Conservation (phyloP, 2,113 vertebrate species). For the Xenus cinereus region DNA sequence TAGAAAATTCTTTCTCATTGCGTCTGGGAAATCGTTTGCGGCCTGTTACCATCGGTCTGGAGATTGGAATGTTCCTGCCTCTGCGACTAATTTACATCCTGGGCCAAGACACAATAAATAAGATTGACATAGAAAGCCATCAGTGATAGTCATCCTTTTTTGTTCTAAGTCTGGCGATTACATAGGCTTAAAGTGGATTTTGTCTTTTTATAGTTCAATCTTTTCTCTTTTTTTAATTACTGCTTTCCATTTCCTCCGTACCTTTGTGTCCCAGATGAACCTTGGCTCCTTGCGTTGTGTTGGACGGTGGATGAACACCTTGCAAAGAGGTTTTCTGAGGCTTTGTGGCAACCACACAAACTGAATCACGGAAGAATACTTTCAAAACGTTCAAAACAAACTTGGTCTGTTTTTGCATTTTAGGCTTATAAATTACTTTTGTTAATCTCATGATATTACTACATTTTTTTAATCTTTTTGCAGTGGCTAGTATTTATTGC, state of each 20-base stretch:
- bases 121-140: not conserved
- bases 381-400: not conserved
- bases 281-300: accelerated
- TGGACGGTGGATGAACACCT: not conserved
- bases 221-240: not conserved
- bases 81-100: not conserved
- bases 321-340: not conserved
- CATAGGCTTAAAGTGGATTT: not conserved
- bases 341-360: not conserved
- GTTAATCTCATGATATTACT: not conserved
- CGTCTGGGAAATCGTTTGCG: constrained; percentile 9
- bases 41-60: not conserved
- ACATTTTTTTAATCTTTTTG: not conserved
- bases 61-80: not conserved
- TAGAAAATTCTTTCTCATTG: not conserved
- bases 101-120: not conserved
- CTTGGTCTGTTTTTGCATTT: not conserved
- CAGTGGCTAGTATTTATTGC: not conserved
- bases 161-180: not conserved
- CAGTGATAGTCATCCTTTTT: not conserved
- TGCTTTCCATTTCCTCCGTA: not conserved
- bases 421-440: not conserved
- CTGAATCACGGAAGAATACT: not conserved
- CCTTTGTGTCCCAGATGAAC: not conserved
- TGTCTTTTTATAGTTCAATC: not conserved